Percentiles rank a stretch among this genome's conserved stretches.
phyloP scores from a whole-genome alignment of 2,113 vertebrate species.

The Genyomyrus donnyi region DNA sequence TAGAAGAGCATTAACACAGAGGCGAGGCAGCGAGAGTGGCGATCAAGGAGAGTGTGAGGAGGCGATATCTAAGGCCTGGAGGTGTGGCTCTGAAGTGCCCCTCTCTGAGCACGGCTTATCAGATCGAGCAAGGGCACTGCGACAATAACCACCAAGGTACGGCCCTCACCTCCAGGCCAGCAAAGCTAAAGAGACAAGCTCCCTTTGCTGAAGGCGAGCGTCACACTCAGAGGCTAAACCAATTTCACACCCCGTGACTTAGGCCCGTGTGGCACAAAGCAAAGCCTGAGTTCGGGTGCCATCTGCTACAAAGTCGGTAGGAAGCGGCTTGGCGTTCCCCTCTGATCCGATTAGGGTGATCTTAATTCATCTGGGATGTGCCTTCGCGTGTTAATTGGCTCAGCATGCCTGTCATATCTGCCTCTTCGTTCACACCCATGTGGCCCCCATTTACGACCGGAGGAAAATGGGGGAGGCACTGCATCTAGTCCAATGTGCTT shows the following conservation, averaged over 20 bases:
- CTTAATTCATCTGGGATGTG: constrained; percentile 72
- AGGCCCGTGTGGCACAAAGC: constrained; percentile 52
- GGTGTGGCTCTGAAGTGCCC: constrained; percentile 13
- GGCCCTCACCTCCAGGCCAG: constrained; percentile 51
- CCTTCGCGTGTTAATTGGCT: constrained; percentile 67
- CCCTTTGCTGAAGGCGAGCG: constrained; percentile 48
- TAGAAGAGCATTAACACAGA: not conserved
- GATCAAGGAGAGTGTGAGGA: not conserved
- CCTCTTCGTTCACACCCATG: constrained; percentile 45
- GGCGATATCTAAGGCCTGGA: not conserved
- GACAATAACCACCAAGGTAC: constrained; percentile 48
- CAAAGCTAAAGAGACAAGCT: constrained; percentile 47
- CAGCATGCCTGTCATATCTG: constrained; percentile 58
- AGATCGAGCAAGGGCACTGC: constrained; percentile 41
- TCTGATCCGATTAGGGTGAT: constrained; percentile 66
- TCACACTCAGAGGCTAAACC: constrained; percentile 62
- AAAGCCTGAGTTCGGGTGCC: constrained; percentile 51
- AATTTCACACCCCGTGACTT: constrained; percentile 67
- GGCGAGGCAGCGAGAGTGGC: constrained; percentile 30
- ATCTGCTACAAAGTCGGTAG: constrained; percentile 62
- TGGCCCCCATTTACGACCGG: constrained; percentile 26
- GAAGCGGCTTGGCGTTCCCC: constrained; percentile 63
- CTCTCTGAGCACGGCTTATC: constrained; percentile 26
- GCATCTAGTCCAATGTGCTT: not conserved
- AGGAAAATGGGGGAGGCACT: not conserved